A percentile compares a stretch with the other conserved stretches of the same genome.
These are phyloP conservation scores for Linurgus olivaceus DNA, from an alignment of 2,797 vertebrate species.

Conservation along the genomic window DNA sequence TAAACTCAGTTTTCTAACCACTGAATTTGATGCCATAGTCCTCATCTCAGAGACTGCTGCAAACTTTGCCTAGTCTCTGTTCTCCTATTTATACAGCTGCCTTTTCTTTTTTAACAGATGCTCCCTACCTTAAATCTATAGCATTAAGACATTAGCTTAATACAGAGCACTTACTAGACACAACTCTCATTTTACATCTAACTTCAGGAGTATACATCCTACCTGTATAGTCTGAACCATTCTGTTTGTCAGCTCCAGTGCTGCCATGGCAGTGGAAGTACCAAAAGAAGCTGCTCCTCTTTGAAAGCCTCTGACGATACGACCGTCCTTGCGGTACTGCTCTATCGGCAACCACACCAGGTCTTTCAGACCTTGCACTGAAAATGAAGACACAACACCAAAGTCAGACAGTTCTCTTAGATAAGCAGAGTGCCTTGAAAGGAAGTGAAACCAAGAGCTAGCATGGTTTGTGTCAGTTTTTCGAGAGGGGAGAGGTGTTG, in stretches of 20 bases:
- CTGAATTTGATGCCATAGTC: background rate
- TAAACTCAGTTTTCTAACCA: background rate
- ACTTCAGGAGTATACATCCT: background rate
- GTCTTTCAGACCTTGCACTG: constrained; percentile 95
- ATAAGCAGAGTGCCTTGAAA: background rate
- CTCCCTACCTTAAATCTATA: background rate
- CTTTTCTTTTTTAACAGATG: background rate
- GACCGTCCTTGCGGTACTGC: constrained; percentile 96
- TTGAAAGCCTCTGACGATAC: constrained; percentile 94
- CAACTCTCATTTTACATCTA: background rate
- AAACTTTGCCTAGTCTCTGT: background rate
- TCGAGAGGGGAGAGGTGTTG: background rate
- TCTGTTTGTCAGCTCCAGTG: constrained; percentile 94
- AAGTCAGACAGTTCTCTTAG: background rate
- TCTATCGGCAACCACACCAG: constrained; percentile 97
- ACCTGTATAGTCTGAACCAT: constrained; percentile 99
- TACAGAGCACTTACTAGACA: background rate
- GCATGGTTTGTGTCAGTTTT: background rate
- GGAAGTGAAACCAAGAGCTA: background rate
- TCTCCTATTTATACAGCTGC: background rate
- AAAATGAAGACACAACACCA: background rate
- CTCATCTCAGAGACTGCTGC: background rate
- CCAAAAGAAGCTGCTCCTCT: constrained; percentile 96
- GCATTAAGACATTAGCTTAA: background rate
- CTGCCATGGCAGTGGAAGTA: constrained; percentile 97